phyloP scores from a whole-genome alignment of 2,888 invertebrate species.

The Agrochola circellaris region DNA sequence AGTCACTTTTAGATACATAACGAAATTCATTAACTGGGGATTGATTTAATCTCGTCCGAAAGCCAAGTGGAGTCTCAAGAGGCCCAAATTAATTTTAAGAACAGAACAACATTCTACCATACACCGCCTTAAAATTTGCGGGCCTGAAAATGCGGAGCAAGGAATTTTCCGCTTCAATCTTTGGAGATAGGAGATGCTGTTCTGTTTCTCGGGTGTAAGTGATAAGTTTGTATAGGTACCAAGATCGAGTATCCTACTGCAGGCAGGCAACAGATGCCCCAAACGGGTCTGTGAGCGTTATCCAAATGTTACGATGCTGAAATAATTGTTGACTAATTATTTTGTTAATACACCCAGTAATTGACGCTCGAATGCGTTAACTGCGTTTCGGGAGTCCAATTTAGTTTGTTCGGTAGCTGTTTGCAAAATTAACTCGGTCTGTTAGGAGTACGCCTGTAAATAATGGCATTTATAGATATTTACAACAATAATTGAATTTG shows the following conservation, averaged over 20 bases:
- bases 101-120: slow-evolving; percentile 79
- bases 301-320: slow-evolving; percentile 78
- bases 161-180: slow-evolving; percentile 67
- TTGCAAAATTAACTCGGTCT: slow-evolving; percentile 56
- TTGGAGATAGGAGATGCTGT: slow-evolving; percentile 52
- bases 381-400: slow-evolving; percentile 65
- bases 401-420: slow-evolving; percentile 68
- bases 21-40: slow-evolving; percentile 83
- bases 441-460: slow-evolving; percentile 41
- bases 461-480: slow-evolving; percentile 49
- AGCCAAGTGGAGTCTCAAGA: slow-evolving; percentile 83
- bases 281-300: slow-evolving; percentile 80
- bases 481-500: slow-evolving; percentile 24
- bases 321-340: slow-evolving; percentile 85
- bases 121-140: slow-evolving; percentile 40
- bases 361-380: slow-evolving; percentile 67
- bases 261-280: slow-evolving; percentile 87
- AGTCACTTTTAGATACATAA: slow-evolving; percentile 74
- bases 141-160: slow-evolving; percentile 20
- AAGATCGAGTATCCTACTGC: slow-evolving; percentile 76
- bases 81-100: slow-evolving; percentile 88
- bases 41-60: slow-evolving; percentile 84
- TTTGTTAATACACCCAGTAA: slow-evolving; percentile 80
- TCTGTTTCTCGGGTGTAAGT: slow-evolving; percentile 19
- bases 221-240: slow-evolving; percentile 65